These are phyloP conservation scores for Archilochus colubris DNA, from an alignment of 2,113 vertebrate species.

Conservation along the genomic window DNA sequence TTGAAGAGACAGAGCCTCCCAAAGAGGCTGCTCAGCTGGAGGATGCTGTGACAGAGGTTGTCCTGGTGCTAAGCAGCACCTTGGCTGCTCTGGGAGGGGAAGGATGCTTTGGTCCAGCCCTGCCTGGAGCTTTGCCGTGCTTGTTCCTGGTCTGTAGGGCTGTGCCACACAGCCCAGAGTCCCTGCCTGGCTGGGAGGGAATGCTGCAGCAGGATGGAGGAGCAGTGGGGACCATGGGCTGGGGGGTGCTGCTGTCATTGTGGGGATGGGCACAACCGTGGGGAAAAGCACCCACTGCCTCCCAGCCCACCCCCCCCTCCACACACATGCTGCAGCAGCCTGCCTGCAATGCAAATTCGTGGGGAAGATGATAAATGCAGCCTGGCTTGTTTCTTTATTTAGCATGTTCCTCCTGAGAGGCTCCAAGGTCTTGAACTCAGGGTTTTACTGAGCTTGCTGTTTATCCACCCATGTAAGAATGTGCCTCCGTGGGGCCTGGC, in stretches of 20 bases:
- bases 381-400: neutral
- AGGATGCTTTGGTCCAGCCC: neutral
- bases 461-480: accelerated
- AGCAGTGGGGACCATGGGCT: neutral
- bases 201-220: neutral
- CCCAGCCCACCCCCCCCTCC: neutral
- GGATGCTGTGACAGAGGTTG: neutral
- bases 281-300: neutral
- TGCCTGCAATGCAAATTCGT: accelerated
- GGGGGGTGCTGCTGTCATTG: accelerated
- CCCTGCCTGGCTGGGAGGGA: neutral
- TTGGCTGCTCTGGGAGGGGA: neutral
- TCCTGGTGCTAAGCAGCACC: neutral
- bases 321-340: neutral
- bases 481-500: accelerated
- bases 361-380: neutral
- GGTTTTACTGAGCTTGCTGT: neutral
- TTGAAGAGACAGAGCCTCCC: neutral
- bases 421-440: neutral
- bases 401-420: neutral
- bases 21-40: neutral
- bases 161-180: accelerated
- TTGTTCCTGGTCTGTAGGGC: accelerated
- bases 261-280: neutral
- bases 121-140: neutral